Evolutionary conservation across 2,797 vertebrate genomes (phyloP), one percentile per base, ranked within the genome.

Genomic region (Picus viridis): DNA sequence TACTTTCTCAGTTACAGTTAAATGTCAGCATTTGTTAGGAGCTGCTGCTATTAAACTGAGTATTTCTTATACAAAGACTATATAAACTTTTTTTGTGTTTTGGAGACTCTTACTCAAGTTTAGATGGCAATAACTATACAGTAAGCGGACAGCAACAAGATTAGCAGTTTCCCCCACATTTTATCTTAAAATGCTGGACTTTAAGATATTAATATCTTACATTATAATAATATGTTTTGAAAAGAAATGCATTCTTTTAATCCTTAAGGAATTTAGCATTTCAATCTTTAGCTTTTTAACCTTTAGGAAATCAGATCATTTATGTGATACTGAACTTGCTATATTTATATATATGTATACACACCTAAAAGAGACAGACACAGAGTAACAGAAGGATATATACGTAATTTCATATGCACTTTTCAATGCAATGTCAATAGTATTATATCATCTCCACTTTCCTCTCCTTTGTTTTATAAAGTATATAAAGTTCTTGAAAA

Each of bases 11-110:
- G 45, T 39, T 68, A 67, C 43, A 47, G 53, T 77, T 83, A 83
- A 90, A 84, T 67, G 64, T 75, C 79, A 92, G 75, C 43, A 56
- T 94, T 86, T 86, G 64, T 83, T 86, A 80, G 30, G 47, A 92
- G 49, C 29, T 8, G 2, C 57, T 83, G 45, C 34, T 73, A 68
- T 69, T 88, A 91, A 82, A 82, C 53, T 41, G 67, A 59, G 36
- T 75, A n/a, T 77, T 91, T 91, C 84, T 83, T 59, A 86, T 43
- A 84, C 41, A 81, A 91, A 86, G 32, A 26, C 34, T 43, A 16
- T 34, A 74, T 58, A 68, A 85, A 87, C 30, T 39, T 36, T 6
- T 54, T 54, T 88, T 26, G 9, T 65, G 19, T 68, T 78, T 82
- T 8, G 14, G 58, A 74, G 94, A 81, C 27, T 56, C n/a, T 61